A percentile compares a stretch with the other conserved stretches of the same genome.
phyloP scores from a whole-genome alignment of 2,113 vertebrate species.

The Philantomba maxwellii region DNA sequence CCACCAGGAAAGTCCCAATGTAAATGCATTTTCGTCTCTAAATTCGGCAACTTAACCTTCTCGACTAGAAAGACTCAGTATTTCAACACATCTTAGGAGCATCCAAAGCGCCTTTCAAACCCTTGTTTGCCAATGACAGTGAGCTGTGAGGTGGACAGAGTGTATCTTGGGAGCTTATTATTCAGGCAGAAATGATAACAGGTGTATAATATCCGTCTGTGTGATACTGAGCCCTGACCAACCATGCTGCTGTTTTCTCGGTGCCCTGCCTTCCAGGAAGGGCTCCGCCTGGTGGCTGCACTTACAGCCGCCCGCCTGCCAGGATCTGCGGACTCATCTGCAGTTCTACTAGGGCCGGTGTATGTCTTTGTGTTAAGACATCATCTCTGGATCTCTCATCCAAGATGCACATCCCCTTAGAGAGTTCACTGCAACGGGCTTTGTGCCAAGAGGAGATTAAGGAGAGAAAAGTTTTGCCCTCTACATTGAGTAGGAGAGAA shows the following conservation, averaged over 20 bases:
- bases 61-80: neutral
- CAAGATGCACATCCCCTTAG: neutral
- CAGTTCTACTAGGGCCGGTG: neutral
- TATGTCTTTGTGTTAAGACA: neutral
- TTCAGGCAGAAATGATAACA: neutral
- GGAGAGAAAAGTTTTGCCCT: neutral
- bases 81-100: neutral
- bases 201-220: neutral
- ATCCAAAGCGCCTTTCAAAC: neutral
- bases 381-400: neutral
- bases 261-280: neutral
- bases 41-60: neutral
- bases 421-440: neutral
- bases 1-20: neutral
- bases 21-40: neutral
- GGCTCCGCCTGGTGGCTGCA: fast-evolving
- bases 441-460: neutral
- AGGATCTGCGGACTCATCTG: neutral
- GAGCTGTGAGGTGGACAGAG: fast-evolving
- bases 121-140: neutral
- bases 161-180: neutral
- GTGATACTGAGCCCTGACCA: neutral
- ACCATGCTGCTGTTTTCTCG: neutral
- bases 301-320: fast-evolving
- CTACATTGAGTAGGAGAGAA: neutral